phyloP scores from a whole-genome alignment of 1,140 invertebrate genomes.

The Samia ricini region DNA sequence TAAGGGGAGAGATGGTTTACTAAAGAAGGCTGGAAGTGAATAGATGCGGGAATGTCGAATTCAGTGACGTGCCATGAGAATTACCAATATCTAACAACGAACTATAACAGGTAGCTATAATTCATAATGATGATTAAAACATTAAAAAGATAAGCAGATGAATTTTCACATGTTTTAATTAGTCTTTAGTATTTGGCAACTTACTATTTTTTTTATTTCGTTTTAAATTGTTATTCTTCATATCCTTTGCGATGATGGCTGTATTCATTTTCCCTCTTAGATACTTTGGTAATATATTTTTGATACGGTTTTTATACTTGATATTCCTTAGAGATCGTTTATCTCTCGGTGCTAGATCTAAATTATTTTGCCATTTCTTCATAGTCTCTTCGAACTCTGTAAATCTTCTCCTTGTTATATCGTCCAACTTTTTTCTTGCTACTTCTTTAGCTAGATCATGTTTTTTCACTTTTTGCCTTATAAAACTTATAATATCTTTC shows the following conservation, averaged over 20 bases:
- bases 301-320: conserved; percentile 32
- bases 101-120: too few species aligned
- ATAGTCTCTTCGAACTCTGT: conserved; percentile 39
- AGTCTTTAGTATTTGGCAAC: not conserved
- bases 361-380: conserved; percentile 46
- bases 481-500: conserved; percentile 32
- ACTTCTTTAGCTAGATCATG: conserved; percentile 36
- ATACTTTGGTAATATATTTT: conserved; percentile 49
- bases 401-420: conserved; percentile 33
- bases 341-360: conserved; percentile 29
- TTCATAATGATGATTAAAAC: too few species aligned
- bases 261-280: conserved; percentile 41
- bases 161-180: too few species aligned
- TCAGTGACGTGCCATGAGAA: too few species aligned
- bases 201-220: conserved; percentile 4
- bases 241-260: conserved; percentile 20
- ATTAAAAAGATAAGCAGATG: too few species aligned
- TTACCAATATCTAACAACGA: too few species aligned
- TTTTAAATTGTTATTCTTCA: conserved; percentile 7
- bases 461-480: conserved; percentile 37
- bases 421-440: conserved; percentile 34
- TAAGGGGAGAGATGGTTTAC: too few species aligned
- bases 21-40: too few species aligned
- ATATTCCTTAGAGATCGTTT: conserved; percentile 31
- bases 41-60: too few species aligned